Percentiles rank a stretch among this genome's conserved stretches.
phyloP scores from a whole-genome alignment of 1,140 invertebrate species.

The Kradibia gibbosae region DNA sequence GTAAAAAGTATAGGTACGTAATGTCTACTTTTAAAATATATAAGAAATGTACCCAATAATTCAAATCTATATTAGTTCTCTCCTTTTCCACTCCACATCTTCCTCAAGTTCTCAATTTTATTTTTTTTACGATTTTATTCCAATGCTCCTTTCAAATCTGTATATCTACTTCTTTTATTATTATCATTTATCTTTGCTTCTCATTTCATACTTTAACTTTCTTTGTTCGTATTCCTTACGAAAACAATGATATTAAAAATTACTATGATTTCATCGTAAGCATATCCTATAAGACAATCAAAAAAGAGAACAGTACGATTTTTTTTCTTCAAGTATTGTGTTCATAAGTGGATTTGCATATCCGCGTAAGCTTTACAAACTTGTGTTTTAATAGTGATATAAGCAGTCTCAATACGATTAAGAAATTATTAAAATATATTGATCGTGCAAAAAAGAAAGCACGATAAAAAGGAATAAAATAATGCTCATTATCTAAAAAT shows the following conservation, averaged over 20 bases:
- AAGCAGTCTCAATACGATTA: neutral
- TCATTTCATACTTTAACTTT: neutral
- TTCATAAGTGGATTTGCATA: neutral
- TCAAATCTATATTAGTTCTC: neutral
- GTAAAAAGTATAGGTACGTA: too few relatives aligned
- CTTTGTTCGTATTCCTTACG: neutral
- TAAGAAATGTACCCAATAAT: too few relatives aligned
- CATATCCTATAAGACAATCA: neutral
- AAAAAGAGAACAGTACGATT: neutral
- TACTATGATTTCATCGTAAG: constrained; percentile 13
- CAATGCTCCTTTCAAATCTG: neutral
- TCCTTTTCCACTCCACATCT: constrained; percentile 28
- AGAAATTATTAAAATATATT: neutral
- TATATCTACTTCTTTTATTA: neutral
- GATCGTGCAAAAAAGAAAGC: neutral
- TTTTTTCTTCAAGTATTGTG: neutral
- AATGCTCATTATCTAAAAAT: too few relatives aligned
- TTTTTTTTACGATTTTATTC: neutral
- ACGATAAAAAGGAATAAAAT: neutral
- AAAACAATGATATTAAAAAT: constrained; percentile 9
- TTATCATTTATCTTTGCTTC: neutral
- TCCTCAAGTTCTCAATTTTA: neutral
- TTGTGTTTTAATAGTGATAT: neutral
- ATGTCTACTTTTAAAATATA: too few relatives aligned
- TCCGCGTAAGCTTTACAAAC: neutral